Base-by-base conservation (phyloP, 2,113 vertebrate genomes). In the Gnathonemus longibarbis region DNA sequence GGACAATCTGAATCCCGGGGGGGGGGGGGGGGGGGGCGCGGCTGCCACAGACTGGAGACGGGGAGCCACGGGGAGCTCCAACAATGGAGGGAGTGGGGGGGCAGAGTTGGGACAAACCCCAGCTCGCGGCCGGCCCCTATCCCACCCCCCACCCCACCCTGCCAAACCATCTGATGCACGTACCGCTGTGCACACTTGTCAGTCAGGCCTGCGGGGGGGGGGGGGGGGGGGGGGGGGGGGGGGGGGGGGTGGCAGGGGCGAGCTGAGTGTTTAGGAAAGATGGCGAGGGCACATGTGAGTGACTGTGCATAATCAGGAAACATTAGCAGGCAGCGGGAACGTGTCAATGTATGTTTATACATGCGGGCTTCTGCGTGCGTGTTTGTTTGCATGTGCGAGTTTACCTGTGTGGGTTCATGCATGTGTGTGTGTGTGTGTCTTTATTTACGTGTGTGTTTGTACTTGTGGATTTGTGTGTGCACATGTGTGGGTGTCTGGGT, bases 121-220 rank as follows among this genome's bases (percentile, higher is more conserved):
- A 90, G 49, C 66, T 92, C 94, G 92, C 5, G 91, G 93, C 91
- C 89, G 94, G 92, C 92, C 94, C 92, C 93, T 87, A 89, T 42
- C 90, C 13, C 74, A 5, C 45, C 7, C 91, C 84, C 91, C 92
- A 92, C 89, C 91, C 91, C 90, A 91, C 93, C 93, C 92, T 94
- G 94, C 94, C 93, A 95, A 96, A 93, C 94, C 93, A 95, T 96
- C 94, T 94, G 94, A 96, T 95, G 93, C 94, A 94, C 94, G 94
- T 95, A 94, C 93, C 93, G 90, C 94, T 93, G 92, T 93, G 90
- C 93, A 92, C 90, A 91, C 94, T 93, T 95, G 95, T 95, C 95
- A 96, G 94, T 96, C 95, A 95, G 88, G 91, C 89, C 74, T 91
- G 94, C 94, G 1, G 95, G 95, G 94, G 94, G 92, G 94, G 93